Conservation (phyloP, 2,113 vertebrate species). For the Cricetomys ansorgei region DNA sequence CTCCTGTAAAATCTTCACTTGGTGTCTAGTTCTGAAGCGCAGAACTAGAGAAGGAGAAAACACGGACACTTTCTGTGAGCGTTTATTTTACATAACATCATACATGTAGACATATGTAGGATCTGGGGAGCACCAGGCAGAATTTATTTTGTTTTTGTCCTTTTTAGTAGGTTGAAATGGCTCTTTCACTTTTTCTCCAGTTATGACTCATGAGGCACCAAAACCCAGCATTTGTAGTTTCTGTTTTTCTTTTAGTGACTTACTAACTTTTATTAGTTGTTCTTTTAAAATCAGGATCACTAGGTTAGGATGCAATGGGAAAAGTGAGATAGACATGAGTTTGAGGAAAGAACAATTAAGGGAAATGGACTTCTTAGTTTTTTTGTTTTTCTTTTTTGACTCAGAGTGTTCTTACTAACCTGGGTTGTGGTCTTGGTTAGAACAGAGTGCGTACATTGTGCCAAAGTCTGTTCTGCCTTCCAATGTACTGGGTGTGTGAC, state of each 20-base stretch:
- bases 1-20: background rate
- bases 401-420: background rate
- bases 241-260: conserved; percentile 26
- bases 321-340: background rate
- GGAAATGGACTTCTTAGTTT: background rate
- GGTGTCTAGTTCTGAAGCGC: background rate
- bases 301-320: background rate
- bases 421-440: background rate
- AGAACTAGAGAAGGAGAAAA: background rate
- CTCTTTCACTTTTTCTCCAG: background rate
- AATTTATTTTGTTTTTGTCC: background rate
- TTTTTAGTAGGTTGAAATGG: background rate
- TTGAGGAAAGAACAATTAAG: background rate
- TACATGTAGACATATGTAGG: background rate
- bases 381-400: background rate
- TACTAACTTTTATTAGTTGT: background rate
- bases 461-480: background rate
- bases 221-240: background rate
- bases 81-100: background rate
- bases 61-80: background rate
- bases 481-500: background rate
- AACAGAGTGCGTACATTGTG: background rate
- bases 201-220: background rate
- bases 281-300: background rate
- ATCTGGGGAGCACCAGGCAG: background rate